These are phyloP conservation scores for Numenius phaeopus DNA, from an alignment of 2,797 vertebrate genomes.

Conservation along the genomic window DNA sequence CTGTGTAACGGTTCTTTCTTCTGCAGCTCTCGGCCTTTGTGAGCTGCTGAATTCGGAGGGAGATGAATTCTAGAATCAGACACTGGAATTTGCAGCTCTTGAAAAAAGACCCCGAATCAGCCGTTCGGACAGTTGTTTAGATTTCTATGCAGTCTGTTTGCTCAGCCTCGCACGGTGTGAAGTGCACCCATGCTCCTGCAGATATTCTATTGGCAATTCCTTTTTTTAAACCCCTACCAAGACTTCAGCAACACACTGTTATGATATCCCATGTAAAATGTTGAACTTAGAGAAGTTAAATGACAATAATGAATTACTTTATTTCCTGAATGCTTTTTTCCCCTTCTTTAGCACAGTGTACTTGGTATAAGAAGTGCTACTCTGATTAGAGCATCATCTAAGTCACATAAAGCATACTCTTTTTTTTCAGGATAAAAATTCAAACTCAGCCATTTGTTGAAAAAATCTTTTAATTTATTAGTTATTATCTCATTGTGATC, in stretches of 20 bases:
- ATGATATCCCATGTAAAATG: not conserved
- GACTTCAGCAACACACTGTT: not conserved
- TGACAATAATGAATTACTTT: not conserved
- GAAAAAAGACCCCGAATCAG: not conserved
- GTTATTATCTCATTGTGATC: not conserved
- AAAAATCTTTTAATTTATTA: not conserved
- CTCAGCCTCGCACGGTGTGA: not conserved
- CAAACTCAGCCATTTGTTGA: not conserved
- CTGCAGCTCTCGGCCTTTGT: not conserved
- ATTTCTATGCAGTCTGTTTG: not conserved
- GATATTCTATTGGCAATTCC: not conserved
- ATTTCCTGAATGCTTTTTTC: not conserved
- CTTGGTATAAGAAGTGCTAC: not conserved
- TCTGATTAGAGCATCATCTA: not conserved
- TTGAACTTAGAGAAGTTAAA: conserved; percentile 1
- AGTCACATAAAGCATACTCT: not conserved
- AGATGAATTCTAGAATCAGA: not conserved
- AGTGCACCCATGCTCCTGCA: not conserved
- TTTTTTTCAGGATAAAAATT: not conserved
- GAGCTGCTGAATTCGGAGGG: not conserved
- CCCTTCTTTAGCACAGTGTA: not conserved
- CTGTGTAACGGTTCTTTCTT: not conserved
- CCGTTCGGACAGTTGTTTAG: not conserved
- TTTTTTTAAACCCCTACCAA: not conserved
- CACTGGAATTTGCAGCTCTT: not conserved